These are phyloP conservation scores for Ondatra zibethicus DNA, from an alignment of 2,113 vertebrate species.

Conservation along the genomic window DNA sequence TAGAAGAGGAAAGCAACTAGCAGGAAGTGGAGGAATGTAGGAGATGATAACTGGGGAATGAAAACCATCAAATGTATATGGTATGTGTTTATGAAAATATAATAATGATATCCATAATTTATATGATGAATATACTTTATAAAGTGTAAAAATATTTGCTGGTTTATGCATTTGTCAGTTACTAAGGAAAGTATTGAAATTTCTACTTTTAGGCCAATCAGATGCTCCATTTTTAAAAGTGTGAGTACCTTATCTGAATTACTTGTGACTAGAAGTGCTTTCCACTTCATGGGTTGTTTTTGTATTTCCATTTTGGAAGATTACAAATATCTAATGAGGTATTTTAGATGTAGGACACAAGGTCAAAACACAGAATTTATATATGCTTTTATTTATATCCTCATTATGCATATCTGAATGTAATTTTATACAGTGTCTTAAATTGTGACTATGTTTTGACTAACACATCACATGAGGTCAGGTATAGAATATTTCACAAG, in stretches of 20 bases:
- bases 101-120: background rate
- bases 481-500: background rate
- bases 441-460: background rate
- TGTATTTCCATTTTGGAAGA: background rate
- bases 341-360: background rate
- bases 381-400: background rate
- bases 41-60: background rate
- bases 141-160: background rate
- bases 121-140: background rate
- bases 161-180: background rate
- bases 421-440: background rate
- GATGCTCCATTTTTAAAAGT: background rate
- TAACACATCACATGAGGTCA: background rate
- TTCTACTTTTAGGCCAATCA: background rate
- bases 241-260: background rate
- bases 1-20: background rate
- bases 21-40: background rate
- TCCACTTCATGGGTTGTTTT: background rate
- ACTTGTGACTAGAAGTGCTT: background rate
- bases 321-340: background rate
- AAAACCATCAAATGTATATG: background rate
- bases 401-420: background rate
- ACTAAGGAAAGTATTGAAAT: background rate
- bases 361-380: background rate
- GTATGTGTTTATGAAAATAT: background rate